A percentile compares a stretch with the other conserved stretches of the same genome.
These are phyloP conservation scores for Liodrosophila aerea DNA, from an alignment of 2,888 invertebrate genomes.

Conservation along the genomic window DNA sequence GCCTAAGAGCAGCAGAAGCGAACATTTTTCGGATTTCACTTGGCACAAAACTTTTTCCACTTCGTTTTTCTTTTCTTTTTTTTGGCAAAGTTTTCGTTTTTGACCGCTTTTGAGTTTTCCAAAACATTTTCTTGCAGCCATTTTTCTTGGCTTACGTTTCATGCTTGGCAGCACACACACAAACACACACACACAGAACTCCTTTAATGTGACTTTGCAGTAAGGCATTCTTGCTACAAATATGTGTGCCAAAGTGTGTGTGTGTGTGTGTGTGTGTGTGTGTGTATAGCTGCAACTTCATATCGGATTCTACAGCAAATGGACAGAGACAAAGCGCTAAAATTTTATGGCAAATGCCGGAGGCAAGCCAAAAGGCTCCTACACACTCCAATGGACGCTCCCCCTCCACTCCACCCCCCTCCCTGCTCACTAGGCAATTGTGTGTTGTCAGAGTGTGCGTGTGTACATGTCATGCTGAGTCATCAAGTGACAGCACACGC, in stretches of 20 bases:
- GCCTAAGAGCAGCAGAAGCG: background rate
- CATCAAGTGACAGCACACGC: slow-evolving; percentile 43
- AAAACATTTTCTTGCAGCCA: slow-evolving; percentile 18
- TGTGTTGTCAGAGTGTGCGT: slow-evolving; percentile 8
- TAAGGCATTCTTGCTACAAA: background rate
- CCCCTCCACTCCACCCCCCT: slow-evolving; percentile 17
- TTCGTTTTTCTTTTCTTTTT: too few relatives aligned
- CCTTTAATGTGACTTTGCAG: background rate
- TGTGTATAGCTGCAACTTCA: slow-evolving; percentile 4
- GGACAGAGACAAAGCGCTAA: slow-evolving; percentile 29
- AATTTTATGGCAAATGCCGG: slow-evolving; percentile 51
- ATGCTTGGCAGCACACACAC: background rate
- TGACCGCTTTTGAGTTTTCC: slow-evolving; percentile 4
- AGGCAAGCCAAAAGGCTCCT: slow-evolving; percentile 25
- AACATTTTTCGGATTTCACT: slow-evolving; percentile 40
- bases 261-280: slow-evolving; percentile 1
- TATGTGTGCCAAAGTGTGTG: background rate
- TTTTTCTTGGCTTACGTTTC: background rate
- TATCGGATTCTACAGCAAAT: slow-evolving; percentile 23
- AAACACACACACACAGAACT: background rate
- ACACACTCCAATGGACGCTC: too few relatives aligned
- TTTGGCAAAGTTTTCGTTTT: slow-evolving; percentile 41
- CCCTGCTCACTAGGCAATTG: slow-evolving; percentile 20
- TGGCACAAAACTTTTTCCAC: slow-evolving; percentile 30
- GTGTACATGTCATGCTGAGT: slow-evolving; percentile 57